These are phyloP conservation scores for Drosophila grimshawi DNA, from an alignment of 1,140 invertebrate species.

Conservation along the genomic window DNA sequence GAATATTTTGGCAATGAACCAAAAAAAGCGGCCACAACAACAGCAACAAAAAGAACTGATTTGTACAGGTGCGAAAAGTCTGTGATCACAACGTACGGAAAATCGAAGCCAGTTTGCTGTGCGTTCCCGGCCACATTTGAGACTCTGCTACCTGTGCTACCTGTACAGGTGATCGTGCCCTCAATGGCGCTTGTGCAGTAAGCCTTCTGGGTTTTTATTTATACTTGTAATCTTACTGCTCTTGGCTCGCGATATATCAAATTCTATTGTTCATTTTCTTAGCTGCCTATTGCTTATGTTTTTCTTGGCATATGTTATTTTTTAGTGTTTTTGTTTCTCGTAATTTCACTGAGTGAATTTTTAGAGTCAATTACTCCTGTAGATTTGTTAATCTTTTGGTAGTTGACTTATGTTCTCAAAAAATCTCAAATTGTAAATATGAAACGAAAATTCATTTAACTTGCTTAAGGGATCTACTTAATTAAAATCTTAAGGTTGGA, in stretches of 20 bases:
- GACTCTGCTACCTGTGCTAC: not conserved
- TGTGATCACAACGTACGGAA: slow-evolving; percentile 59
- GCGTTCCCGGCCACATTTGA: not conserved
- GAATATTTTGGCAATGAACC: slow-evolving; percentile 74
- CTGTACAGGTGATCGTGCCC: slow-evolving; percentile 37
- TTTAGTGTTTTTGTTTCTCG: slow-evolving; percentile 16
- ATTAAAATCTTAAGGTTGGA: too few species aligned
- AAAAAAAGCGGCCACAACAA: slow-evolving; percentile 56
- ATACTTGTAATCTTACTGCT: slow-evolving; percentile 29
- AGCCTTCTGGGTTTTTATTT: slow-evolving; percentile 16
- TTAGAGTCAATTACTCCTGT: too few species aligned
- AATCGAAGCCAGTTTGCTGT: slow-evolving; percentile 21
- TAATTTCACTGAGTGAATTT: too few species aligned
- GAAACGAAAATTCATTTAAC: too few species aligned
- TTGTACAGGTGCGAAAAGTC: slow-evolving; percentile 78
- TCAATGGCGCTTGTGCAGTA: slow-evolving; percentile 27
- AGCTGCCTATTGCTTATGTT: slow-evolving; percentile 2
- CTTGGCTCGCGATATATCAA: slow-evolving; percentile 24
- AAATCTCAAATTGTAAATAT: too few species aligned
- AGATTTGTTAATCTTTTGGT: too few species aligned
- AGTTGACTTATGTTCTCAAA: too few species aligned
- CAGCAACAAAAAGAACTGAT: slow-evolving; percentile 61
- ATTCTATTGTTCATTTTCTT: slow-evolving; percentile 32
- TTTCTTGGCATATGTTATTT: slow-evolving; percentile 1
- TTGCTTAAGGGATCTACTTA: too few species aligned